Conservation (phyloP, 2,113 vertebrate species). For the Paraplagusia blochii region DNA sequence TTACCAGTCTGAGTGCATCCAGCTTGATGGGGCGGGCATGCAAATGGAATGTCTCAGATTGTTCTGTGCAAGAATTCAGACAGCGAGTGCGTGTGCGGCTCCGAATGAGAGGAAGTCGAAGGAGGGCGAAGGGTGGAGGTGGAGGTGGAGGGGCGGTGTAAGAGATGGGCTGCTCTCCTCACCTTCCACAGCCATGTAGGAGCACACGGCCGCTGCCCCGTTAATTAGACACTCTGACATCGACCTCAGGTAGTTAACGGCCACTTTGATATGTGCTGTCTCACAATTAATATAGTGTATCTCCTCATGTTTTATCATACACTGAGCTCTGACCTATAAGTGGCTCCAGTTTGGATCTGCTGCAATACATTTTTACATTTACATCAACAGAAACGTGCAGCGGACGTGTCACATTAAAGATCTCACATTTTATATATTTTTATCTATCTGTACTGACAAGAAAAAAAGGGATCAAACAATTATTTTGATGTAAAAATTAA, state of each 20-base stretch:
- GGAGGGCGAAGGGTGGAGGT: constrained; percentile 46
- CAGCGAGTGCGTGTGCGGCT: constrained; percentile 63
- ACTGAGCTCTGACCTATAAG: constrained; percentile 66
- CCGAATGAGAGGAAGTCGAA: constrained; percentile 63
- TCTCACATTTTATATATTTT: constrained; percentile 7
- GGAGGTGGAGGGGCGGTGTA: constrained; percentile 29
- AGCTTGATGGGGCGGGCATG: constrained; percentile 78
- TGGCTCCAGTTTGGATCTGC: constrained; percentile 23
- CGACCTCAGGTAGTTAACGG: constrained; percentile 73
- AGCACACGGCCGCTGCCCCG: constrained; percentile 65
- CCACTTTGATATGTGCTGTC: constrained; percentile 71
- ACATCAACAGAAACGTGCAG: constrained; percentile 35
- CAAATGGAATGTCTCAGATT: constrained; percentile 79
- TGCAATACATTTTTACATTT: constrained; percentile 39
- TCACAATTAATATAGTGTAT: constrained; percentile 72
- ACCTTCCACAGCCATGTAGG: constrained; percentile 66
- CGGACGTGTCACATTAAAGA: constrained; percentile 19
- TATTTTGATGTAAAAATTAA: not conserved
- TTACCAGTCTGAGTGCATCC: constrained; percentile 82
- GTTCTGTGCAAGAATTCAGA: constrained; percentile 70
- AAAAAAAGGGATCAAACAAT: not conserved
- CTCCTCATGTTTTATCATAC: constrained; percentile 69
- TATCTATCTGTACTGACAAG: constrained; percentile 3
- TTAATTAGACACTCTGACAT: constrained; percentile 76
- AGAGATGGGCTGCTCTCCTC: constrained; percentile 59